phyloP scores from a whole-genome alignment of 1,140 invertebrate species.

The Delia radicum region DNA sequence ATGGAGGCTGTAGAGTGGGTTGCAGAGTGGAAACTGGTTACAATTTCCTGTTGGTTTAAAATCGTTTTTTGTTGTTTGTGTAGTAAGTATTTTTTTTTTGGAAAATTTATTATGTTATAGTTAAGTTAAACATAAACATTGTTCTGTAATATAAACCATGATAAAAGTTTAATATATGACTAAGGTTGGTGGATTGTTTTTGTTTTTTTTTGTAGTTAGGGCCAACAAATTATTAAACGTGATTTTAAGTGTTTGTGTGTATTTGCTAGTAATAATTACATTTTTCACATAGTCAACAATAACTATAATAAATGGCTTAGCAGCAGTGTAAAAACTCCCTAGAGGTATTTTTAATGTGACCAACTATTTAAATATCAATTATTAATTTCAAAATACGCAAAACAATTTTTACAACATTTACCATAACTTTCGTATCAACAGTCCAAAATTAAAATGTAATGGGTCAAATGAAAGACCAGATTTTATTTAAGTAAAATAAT shows the following conservation, averaged over 20 bases:
- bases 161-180: slow-evolving; percentile 20
- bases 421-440: too few species aligned
- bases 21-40: not conserved
- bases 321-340: not conserved
- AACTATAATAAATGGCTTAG: not conserved
- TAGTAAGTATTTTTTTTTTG: not conserved
- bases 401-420: too few species aligned
- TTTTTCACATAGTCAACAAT: not conserved
- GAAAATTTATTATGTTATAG: not conserved
- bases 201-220: too few species aligned
- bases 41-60: slow-evolving; percentile 3
- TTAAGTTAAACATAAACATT: not conserved
- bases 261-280: not conserved
- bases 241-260: not conserved
- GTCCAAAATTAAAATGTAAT: too few species aligned
- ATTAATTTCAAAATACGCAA: too few species aligned
- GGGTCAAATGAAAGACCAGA: too few species aligned
- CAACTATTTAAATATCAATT: too few species aligned
- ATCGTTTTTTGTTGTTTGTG: not conserved
- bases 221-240: not conserved
- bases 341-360: not conserved
- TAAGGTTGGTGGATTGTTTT: not conserved
- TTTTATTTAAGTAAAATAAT: too few species aligned
- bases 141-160: slow-evolving; percentile 10
- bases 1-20: too few species aligned